These are phyloP conservation scores for Apteryx owenii DNA, from an alignment of 2,113 vertebrate species.

Conservation along the genomic window DNA sequence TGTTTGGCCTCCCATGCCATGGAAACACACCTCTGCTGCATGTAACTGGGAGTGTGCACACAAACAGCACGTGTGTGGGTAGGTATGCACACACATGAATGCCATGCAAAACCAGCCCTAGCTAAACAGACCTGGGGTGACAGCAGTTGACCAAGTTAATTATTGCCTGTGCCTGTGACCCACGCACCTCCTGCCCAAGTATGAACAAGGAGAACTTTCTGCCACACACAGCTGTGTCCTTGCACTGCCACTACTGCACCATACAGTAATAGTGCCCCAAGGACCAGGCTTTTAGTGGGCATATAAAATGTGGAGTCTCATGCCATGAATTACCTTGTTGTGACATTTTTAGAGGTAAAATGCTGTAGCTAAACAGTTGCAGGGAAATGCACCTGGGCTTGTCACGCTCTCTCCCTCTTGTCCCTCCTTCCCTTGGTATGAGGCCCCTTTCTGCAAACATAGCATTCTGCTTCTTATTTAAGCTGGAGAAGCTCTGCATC, in stretches of 20 bases:
- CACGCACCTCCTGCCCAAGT: neutral
- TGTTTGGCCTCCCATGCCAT: neutral
- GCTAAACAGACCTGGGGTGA: neutral
- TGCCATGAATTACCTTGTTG: neutral
- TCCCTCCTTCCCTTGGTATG: neutral
- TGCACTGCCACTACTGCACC: accelerated
- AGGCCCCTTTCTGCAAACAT: neutral
- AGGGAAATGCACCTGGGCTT: neutral
- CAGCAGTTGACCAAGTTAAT: neutral
- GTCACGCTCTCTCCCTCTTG: neutral
- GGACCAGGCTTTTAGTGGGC: neutral
- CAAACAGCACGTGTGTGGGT: no score
- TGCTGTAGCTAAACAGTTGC: neutral
- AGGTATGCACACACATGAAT: neutral
- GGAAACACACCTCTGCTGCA: neutral
- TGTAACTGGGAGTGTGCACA: neutral
- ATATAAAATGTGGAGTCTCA: neutral
- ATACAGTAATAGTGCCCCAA: neutral
- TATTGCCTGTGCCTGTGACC: neutral
- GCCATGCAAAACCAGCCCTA: neutral
- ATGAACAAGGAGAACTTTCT: neutral
- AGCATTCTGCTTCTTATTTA: neutral
- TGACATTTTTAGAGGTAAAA: neutral
- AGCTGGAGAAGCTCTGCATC: neutral
- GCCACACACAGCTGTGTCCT: accelerated